Percentiles rank a stretch among this genome's conserved stretches.
phyloP scores from a whole-genome alignment of 2,113 vertebrate species.

The Sapajus apella region DNA sequence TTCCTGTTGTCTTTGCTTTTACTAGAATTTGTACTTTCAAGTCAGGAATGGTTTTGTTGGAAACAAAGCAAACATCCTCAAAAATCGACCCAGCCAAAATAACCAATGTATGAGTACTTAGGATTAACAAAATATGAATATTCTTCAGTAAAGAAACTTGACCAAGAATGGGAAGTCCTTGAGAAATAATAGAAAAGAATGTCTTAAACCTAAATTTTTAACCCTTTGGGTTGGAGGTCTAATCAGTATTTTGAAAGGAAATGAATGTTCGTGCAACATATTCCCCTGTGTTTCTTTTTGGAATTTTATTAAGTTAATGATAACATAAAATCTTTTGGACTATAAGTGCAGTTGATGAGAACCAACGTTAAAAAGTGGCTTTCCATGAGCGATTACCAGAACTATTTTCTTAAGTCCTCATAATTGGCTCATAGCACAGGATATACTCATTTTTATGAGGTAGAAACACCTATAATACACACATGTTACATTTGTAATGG shows the following conservation, averaged over 20 bases:
- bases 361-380: slow-evolving; percentile 64
- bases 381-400: slow-evolving; percentile 76
- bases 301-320: slow-evolving; percentile 74
- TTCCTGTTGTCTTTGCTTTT: slow-evolving; percentile 83
- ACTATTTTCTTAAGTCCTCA: slow-evolving; percentile 78
- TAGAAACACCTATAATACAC: slow-evolving; percentile 69
- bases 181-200: slow-evolving; percentile 28
- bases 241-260: slow-evolving; percentile 75
- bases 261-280: background rate
- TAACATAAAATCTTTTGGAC: slow-evolving; percentile 65
- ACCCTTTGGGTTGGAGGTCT: slow-evolving; percentile 49
- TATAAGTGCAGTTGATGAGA: slow-evolving; percentile 69
- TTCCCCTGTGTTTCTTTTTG: slow-evolving; percentile 68
- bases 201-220: slow-evolving; percentile 62
- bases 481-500: slow-evolving; percentile 68
- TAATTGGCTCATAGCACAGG: slow-evolving; percentile 70
- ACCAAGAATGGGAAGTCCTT: slow-evolving; percentile 56
- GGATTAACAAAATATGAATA: slow-evolving; percentile 84
- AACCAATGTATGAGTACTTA: slow-evolving; percentile 83
- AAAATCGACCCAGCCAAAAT: slow-evolving; percentile 81
- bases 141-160: slow-evolving; percentile 77
- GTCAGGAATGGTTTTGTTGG: slow-evolving; percentile 80
- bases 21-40: slow-evolving; percentile 80
- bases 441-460: slow-evolving; percentile 78
- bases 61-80: slow-evolving; percentile 87